Base-by-base conservation (phyloP, 2,797 vertebrate genomes). In the Nothura maculosa region DNA sequence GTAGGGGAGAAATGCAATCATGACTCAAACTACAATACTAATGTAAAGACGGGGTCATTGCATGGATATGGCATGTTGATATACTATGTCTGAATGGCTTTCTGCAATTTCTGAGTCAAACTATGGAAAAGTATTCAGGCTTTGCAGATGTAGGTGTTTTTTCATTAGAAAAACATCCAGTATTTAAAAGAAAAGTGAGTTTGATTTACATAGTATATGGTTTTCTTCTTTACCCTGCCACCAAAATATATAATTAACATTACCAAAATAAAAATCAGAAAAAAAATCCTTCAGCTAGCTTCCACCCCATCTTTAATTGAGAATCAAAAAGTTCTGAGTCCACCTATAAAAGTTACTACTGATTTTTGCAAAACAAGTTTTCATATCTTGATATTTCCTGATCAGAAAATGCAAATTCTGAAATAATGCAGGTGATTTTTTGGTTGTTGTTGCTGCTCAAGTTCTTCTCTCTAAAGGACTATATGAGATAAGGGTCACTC, bases 181-280 rank as follows among this genome's bases (percentile, higher is more conserved):
- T 28, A 10, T 66, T 75, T 79, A 30, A 66, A 89, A 81, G 34
- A 43, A 11, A 58, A 24, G 32, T 32, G 6, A 61, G 34, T 68
- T 82, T 81, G 34, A 63, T 68, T 73, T 42, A 72, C 27, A 48
- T 2, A 78, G 27, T 85, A 22, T 42, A 78, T 30, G 36, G 16
- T 6, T 43, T 89, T 93, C 90, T 90, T 81, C 88, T 87, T 85
- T 50, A 73, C 52, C 62, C 21, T 68, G 68, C 21, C 54, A 68
- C 20, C 90, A 90, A 47, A 36, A 1, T 11, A 50, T 7, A 43
- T 19, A 67, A 79, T 82, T 81, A 76, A 40, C 32, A 20, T 10
- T 72, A 67, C 15, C 47, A 60, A 81, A 55, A 28, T 64, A 84
- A 88, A 60, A 6, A 3, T 18, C 40, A 34, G 38, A 85, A 82